Conservation (phyloP, 2,888 invertebrate species). For the Scaptodrosophila latifasciaeformis region DNA sequence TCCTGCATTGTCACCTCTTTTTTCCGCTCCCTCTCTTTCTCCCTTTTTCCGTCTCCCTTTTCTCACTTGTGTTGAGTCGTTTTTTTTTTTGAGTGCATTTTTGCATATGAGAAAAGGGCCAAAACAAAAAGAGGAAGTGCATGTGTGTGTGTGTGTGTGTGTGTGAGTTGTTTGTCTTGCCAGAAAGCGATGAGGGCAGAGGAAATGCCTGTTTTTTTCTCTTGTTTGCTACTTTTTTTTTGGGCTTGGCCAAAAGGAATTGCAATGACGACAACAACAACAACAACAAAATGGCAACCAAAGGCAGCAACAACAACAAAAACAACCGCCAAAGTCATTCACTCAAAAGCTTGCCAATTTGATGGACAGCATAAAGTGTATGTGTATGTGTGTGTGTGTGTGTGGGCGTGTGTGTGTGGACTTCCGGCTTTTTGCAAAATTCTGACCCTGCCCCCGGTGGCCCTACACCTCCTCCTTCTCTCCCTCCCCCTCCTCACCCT, state of each 20-base stretch:
- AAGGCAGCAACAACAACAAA: constrained; percentile 28
- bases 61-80: too few relatives aligned
- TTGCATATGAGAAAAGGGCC: neutral
- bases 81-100: constrained; percentile 9
- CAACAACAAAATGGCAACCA: too few relatives aligned
- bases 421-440: too few relatives aligned
- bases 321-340: too few relatives aligned
- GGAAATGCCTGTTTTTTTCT: constrained; percentile 37
- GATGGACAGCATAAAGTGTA: neutral
- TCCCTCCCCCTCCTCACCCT: too few relatives aligned
- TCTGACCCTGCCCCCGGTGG: too few relatives aligned
- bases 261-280: too few relatives aligned
- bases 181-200: neutral
- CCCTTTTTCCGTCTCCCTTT: neutral
- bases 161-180: constrained; percentile 1
- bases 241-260: too few relatives aligned
- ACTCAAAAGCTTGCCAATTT: constrained; percentile 2
- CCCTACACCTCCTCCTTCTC: too few relatives aligned
- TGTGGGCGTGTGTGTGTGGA: constrained; percentile 13
- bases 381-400: neutral
- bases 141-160: neutral
- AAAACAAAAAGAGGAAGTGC: too few relatives aligned
- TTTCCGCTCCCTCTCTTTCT: neutral
- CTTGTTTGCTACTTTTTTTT: too few relatives aligned
- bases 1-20: too few relatives aligned